Evolutionary conservation across 2,113 vertebrate species (phyloP).

Genomic region (Perccottus glenii): DNA sequence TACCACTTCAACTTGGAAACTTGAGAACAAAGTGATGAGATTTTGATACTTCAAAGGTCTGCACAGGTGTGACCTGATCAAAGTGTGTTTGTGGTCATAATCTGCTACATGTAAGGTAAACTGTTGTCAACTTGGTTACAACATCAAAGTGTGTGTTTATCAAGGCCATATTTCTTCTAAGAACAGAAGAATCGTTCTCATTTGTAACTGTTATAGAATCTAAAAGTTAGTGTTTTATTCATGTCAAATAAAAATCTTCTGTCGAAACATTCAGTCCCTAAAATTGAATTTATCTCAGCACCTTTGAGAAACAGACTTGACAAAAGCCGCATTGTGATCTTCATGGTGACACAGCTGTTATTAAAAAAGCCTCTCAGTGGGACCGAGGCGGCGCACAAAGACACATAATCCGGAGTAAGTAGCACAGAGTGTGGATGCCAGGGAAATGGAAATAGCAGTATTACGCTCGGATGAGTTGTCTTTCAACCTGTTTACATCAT

Average conservation of each 20-base stretch:
- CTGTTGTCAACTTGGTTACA: too few relatives aligned
- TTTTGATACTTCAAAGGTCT: neutral
- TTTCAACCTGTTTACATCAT: constrained; percentile 67
- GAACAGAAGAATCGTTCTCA: too few relatives aligned
- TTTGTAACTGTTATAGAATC: too few relatives aligned
- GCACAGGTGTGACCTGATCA: too few relatives aligned
- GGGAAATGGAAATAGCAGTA: constrained; percentile 55
- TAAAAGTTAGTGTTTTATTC: too few relatives aligned
- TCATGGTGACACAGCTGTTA: constrained; percentile 19
- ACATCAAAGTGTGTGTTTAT: too few relatives aligned
- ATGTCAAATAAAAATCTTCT: too few relatives aligned
- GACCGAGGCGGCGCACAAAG: constrained; percentile 34
- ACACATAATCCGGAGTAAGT: constrained; percentile 48
- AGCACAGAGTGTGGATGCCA: constrained; percentile 40
- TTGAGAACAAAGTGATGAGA: too few relatives aligned
- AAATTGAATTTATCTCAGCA: constrained; percentile 25
- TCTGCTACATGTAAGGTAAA: too few relatives aligned
- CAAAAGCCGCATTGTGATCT: constrained; percentile 27
- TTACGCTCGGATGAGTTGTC: constrained; percentile 57
- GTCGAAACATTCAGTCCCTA: too few relatives aligned
- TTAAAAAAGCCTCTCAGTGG: constrained; percentile 30
- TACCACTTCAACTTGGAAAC: neutral
- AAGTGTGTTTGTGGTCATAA: too few relatives aligned
- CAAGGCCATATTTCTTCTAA: too few relatives aligned
- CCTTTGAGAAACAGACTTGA: constrained; percentile 25